Evolutionary conservation across 2,113 vertebrate species (phyloP).

Genomic region (Rousettus leschenaultii): DNA sequence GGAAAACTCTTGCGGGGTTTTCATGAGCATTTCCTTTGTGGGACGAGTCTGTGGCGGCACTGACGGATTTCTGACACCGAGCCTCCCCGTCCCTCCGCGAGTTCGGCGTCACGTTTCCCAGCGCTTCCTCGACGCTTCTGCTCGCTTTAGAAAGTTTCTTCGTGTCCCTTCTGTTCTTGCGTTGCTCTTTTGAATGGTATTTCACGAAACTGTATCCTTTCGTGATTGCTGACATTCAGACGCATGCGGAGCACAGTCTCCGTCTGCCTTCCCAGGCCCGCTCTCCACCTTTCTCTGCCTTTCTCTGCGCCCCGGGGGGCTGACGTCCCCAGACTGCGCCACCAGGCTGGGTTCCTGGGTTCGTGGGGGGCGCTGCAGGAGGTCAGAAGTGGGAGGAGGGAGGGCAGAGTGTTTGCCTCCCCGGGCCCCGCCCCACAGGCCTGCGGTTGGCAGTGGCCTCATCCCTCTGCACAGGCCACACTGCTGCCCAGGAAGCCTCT

Average conservation of each 20-base stretch:
- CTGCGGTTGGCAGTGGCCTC: background rate
- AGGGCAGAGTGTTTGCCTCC: too few relatives aligned
- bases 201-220: background rate
- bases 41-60: background rate
- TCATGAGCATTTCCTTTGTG: background rate
- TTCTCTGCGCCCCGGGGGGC: background rate
- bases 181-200: background rate
- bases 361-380: too few relatives aligned
- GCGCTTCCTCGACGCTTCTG: background rate
- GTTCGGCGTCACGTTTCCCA: background rate
- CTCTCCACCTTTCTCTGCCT: too few relatives aligned
- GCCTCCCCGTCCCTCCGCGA: background rate
- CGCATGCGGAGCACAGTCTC: rapidly evolving
- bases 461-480: rapidly evolving
- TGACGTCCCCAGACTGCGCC: background rate
- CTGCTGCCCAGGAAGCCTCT: background rate
- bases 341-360: too few relatives aligned
- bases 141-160: background rate
- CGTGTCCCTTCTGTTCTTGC: background rate
- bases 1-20: background rate
- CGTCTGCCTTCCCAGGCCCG: too few relatives aligned
- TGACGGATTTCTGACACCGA: background rate
- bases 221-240: background rate
- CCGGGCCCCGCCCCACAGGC: too few relatives aligned
- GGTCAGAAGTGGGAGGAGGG: rapidly evolving